Evolutionary conservation across 2,888 invertebrate species (phyloP).

Genomic region (Crematogaster levior): DNA sequence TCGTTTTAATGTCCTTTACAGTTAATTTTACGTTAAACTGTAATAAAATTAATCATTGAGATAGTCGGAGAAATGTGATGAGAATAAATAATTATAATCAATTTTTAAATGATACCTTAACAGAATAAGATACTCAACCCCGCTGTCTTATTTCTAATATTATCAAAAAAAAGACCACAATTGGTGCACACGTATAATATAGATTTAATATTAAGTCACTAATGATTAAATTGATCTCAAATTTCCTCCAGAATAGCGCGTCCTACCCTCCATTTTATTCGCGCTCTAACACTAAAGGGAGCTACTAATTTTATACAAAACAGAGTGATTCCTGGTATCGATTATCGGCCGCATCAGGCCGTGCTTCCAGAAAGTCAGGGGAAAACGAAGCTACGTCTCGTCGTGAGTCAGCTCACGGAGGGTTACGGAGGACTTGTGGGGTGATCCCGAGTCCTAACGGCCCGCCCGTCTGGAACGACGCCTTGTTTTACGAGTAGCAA

Average conservation of each 20-base stretch:
- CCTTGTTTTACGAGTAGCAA: constrained; percentile 62
- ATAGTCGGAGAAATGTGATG: background rate
- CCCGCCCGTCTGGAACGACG: constrained; percentile 53
- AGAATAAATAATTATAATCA: too few species aligned
- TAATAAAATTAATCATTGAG: background rate
- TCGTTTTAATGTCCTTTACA: background rate
- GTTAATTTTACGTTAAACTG: background rate
- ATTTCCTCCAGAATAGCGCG: background rate
- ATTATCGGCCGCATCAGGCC: constrained; percentile 36
- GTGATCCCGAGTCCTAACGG: constrained; percentile 51
- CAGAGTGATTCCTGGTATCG: constrained; percentile 39
- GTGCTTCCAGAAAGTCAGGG: constrained; percentile 30
- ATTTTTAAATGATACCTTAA: too few species aligned
- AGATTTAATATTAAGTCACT: background rate
- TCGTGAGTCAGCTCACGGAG: constrained; percentile 43
- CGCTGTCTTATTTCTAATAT: background rate
- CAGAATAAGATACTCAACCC: background rate
- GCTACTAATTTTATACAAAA: constrained; percentile 27
- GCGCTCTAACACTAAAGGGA: background rate
- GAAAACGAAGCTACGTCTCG: constrained; percentile 27
- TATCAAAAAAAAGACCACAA: background rate
- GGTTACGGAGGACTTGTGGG: background rate
- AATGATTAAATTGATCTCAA: background rate
- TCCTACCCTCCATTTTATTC: background rate
- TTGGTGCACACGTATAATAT: background rate